These are phyloP conservation scores for Chrysomallon squamiferum DNA, from an alignment of 1,140 invertebrate genomes.

Conservation along the genomic window DNA sequence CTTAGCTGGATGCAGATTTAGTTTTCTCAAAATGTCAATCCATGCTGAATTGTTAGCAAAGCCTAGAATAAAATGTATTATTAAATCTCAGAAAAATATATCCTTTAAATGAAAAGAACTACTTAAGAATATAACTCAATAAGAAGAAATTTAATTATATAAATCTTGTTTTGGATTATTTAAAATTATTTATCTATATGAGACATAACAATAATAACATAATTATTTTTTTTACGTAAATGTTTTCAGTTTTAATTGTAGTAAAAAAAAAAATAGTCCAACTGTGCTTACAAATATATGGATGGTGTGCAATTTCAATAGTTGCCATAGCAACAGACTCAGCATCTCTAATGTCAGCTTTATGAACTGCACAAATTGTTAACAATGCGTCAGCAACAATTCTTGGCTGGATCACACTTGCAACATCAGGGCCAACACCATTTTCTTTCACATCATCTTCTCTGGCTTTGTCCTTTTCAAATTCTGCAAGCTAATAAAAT, in stretches of 20 bases:
- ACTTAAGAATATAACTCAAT: no score
- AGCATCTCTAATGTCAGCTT: conserved; percentile 44
- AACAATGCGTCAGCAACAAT: conserved; percentile 40
- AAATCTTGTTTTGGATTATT: no score
- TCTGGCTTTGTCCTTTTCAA: conserved; percentile 15
- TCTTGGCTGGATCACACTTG: conserved; percentile 35
- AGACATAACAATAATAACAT: no score
- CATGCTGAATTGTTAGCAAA: conserved; percentile 40
- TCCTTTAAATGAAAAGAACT: no score
- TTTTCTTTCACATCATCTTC: conserved; percentile 36
- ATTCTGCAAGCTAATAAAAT: conserved; percentile 37
- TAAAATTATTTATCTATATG: no score
- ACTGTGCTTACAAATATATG: conserved; percentile 54
- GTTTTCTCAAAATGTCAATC: conserved; percentile 49
- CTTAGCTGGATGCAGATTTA: conserved; percentile 46
- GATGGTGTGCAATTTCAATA: conserved; percentile 54
- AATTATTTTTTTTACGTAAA: no score
- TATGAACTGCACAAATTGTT: conserved; percentile 39
- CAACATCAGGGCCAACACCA: conserved; percentile 19
- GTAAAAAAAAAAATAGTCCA: no score
- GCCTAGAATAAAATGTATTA: conserved; percentile 34
- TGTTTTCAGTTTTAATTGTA: no score
- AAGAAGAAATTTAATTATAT: no score
- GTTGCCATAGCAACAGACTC: conserved; percentile 51
- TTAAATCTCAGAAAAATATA: background rate